Conservation (phyloP, 2,113 vertebrate genomes). For the Platysternon megacephalum region DNA sequence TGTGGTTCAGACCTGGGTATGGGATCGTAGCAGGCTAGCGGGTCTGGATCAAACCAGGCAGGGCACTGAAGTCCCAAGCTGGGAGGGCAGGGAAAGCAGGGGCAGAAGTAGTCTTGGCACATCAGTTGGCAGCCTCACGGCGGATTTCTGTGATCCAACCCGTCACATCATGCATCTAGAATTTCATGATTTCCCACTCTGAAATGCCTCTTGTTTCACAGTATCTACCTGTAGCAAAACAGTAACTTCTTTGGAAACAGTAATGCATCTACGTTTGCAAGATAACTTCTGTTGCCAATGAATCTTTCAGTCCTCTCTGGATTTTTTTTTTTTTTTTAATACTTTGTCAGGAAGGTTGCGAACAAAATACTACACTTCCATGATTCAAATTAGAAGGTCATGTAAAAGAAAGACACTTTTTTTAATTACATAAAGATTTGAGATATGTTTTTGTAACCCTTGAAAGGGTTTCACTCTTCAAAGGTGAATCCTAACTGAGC, state of each 20-base stretch:
- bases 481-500: not conserved
- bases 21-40: too few relatives aligned
- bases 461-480: not conserved
- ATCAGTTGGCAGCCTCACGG: too few relatives aligned
- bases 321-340: conserved; percentile 35
- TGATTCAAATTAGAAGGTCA: conserved; percentile 35
- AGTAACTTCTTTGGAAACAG: not conserved
- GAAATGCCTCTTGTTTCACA: conserved; percentile 17
- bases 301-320: not conserved
- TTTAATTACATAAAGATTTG: not conserved
- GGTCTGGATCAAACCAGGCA: too few relatives aligned
- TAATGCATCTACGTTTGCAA: conserved; percentile 11
- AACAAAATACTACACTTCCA: conserved; percentile 1
- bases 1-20: too few relatives aligned
- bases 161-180: not conserved
- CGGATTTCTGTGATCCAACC: too few relatives aligned
- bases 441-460: not conserved
- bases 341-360: not conserved
- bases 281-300: not conserved
- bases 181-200: not conserved
- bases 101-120: too few relatives aligned
- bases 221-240: conserved; percentile 13
- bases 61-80: too few relatives aligned
- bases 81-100: too few relatives aligned
- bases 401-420: not conserved